Evolutionary conservation across 1,140 invertebrate genomes (phyloP).

Genomic region (Paramacrobiotus metropolitanus): DNA sequence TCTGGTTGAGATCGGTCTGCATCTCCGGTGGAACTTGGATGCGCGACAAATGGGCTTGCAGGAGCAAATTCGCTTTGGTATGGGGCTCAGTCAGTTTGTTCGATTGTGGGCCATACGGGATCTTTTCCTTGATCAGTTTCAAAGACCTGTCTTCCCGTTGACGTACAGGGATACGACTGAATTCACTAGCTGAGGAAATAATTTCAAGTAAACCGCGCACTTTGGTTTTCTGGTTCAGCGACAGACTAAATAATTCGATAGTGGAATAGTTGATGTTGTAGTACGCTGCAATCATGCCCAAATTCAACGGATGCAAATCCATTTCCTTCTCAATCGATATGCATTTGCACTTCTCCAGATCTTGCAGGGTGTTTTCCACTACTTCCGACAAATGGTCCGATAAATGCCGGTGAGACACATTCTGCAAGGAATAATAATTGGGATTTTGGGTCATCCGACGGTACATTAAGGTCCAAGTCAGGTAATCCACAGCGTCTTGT

Average conservation of each 20-base stretch:
- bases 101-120: neutral
- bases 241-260: conserved; percentile 90
- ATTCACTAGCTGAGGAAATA: conserved; percentile 89
- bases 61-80: conserved; percentile 78
- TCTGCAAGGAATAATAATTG: conserved; percentile 87
- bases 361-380: conserved; percentile 79
- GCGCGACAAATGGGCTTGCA: conserved; percentile 84
- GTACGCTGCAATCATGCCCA: conserved; percentile 99
- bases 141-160: conserved; percentile 82
- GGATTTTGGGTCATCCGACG: conserved; percentile 91
- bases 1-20: conserved; percentile 70
- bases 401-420: conserved; percentile 80
- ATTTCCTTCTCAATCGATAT: conserved; percentile 95
- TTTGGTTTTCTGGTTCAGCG: conserved; percentile 89
- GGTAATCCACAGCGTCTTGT: conserved; percentile 95
- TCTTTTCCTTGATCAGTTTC: conserved; percentile 21
- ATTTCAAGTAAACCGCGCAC: conserved; percentile 89
- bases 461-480: conserved; percentile 98
- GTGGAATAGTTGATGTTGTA: conserved; percentile 99
- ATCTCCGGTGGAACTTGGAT: conserved; percentile 81
- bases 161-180: conserved; percentile 72
- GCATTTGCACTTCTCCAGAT: conserved; percentile 92
- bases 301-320: conserved; percentile 77
- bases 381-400: conserved; percentile 96
- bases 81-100: conserved; percentile 63